phyloP scores from a whole-genome alignment of 1,140 invertebrate species.

The Bombus cullumanus region DNA sequence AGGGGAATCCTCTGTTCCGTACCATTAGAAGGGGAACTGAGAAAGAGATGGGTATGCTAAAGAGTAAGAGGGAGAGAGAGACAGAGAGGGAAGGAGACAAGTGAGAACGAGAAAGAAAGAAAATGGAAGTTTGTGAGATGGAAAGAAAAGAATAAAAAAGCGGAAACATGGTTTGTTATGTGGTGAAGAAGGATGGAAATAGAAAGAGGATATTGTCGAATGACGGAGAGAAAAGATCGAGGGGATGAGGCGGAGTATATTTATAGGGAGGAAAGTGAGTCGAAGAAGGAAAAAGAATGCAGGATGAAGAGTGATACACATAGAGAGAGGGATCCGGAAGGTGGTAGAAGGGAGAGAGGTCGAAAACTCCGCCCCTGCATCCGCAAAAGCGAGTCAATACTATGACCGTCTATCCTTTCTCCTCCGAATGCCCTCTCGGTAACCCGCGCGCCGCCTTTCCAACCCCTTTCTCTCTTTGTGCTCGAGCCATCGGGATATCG shows the following conservation, averaged over 20 bases:
- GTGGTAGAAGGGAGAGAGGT: conserved; percentile 57
- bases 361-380: conserved; percentile 81
- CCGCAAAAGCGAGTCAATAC: conserved; percentile 81
- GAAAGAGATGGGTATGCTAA: not conserved
- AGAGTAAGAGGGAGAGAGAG: not conserved
- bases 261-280: conserved; percentile 38
- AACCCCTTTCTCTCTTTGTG: conserved; percentile 39
- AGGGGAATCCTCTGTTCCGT: not conserved
- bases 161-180: not conserved
- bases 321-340: not conserved
- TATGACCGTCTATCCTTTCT: conserved; percentile 66
- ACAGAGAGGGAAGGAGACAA: not conserved
- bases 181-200: not conserved
- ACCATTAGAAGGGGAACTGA: not conserved
- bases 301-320: conserved; percentile 14
- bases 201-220: not conserved
- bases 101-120: not conserved
- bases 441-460: conserved; percentile 58
- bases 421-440: conserved; percentile 39
- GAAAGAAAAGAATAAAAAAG: too few species aligned
- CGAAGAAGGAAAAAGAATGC: conserved; percentile 44
- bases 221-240: conserved; percentile 2
- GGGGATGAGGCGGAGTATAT: conserved; percentile 22
- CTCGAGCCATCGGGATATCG: conserved; percentile 53
- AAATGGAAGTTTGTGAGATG: not conserved